Percentiles rank a stretch among this genome's conserved stretches.
phyloP scores from a whole-genome alignment of 2,888 invertebrate species.

The Tipula lateralis region DNA sequence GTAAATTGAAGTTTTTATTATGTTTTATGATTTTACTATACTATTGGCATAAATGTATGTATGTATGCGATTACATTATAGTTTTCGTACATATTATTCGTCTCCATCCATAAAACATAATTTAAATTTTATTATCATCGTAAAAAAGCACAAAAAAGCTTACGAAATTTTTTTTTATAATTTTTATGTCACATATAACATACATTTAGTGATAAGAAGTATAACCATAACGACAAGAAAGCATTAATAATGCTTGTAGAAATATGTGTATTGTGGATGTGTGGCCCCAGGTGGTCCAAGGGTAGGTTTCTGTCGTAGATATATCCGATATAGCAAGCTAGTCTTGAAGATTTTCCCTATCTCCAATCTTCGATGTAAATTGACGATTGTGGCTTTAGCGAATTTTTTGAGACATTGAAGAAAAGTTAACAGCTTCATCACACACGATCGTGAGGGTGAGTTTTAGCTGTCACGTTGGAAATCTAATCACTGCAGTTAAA shows the following conservation, averaged over 20 bases:
- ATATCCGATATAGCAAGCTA: too few species aligned
- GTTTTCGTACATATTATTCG: neutral
- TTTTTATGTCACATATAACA: neutral
- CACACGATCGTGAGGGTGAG: too few species aligned
- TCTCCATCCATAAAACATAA: neutral
- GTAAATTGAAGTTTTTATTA: neutral
- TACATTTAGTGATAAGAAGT: neutral
- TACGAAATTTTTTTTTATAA: neutral
- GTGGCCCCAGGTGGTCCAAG: neutral
- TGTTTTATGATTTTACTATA: neutral
- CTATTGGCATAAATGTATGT: neutral
- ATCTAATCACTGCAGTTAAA: too few species aligned
- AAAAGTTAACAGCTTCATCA: too few species aligned
- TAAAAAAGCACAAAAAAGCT: slow-evolving; percentile 20
- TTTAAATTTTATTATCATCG: slow-evolving; percentile 11
- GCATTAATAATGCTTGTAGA: neutral
- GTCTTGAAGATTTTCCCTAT: too few species aligned
- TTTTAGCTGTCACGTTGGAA: too few species aligned
- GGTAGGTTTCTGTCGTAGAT: neutral
- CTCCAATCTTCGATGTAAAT: too few species aligned
- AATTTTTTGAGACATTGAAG: too few species aligned
- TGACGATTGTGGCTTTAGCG: too few species aligned
- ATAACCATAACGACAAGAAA: neutral
- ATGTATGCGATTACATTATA: too few species aligned
- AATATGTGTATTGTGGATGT: neutral